Evolutionary conservation across 2,113 vertebrate species (phyloP), one percentile per base, ranked within the genome.

Genomic region (Turdus rufiventris): DNA sequence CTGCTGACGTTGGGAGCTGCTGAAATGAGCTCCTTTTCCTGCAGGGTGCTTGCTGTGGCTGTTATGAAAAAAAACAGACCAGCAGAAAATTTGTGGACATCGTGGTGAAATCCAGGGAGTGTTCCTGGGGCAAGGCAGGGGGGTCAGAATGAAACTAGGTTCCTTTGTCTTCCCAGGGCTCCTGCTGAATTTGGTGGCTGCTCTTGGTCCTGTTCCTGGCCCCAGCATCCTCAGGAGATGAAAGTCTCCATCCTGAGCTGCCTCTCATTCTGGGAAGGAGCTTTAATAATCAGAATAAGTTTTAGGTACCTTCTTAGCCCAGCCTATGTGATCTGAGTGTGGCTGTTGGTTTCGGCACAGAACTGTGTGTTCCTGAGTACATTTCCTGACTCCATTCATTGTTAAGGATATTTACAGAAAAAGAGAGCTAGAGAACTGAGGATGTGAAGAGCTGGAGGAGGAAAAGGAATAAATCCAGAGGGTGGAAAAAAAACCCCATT

Each of bases 81-180:
- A 40, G 83, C 57, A 88, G 43, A 88, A 62, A n/a, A 62, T 80
- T 2, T 33, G n/a, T 50, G 34, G 23, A 14, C 10, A 4, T n/a
- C 0, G 0, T 33, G n/a, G 20, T 60, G 8, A 16, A 80, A 82
- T 2, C 19, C 57, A 61, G 62, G 33, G 29, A 10, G 1, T 0
- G 3, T 2, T 73, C 28, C 67, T 23, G 15, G 31, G 21, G 14
- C 25, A 58, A n/a, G 45, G n/a, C 25, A n/a, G 43, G 29, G 26
- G 31, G 19, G 4, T 36, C 54, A 51, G 80, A 21, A 29, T 19
- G 43, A 43, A 78, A 15, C 18, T 8, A 13, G 4, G 29, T 34
- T 26, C 50, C 48, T 24, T 62, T 56, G 20, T 1, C 7, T 19
- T 45, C 53, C 53, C 67, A 40, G 48, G 5, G 28, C 57, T 75